Conservation (phyloP, 1,140 invertebrate genomes). For the Hermetia illucens region DNA sequence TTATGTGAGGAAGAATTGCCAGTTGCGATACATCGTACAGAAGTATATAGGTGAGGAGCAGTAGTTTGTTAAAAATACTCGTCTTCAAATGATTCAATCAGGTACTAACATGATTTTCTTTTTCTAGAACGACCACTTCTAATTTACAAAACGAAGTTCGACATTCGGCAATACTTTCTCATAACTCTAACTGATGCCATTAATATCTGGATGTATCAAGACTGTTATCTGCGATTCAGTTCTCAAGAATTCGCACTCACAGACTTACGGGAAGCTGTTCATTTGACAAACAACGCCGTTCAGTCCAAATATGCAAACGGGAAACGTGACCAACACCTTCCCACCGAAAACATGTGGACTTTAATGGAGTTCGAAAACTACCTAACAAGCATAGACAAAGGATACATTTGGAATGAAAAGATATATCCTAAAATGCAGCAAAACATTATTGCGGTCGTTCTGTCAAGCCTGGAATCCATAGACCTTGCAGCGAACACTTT, state of each 20-base stretch:
- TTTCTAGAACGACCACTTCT: constrained; percentile 56
- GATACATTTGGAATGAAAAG: constrained; percentile 39
- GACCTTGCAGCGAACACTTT: constrained; percentile 59
- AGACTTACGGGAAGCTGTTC: constrained; percentile 71
- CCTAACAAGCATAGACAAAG: constrained; percentile 33
- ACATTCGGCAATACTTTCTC: constrained; percentile 74
- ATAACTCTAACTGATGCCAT: constrained; percentile 60
- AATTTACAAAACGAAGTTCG: constrained; percentile 74
- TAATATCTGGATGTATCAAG: constrained; percentile 73
- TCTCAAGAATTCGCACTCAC: constrained; percentile 65
- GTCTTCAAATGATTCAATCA: not conserved
- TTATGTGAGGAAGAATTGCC: not conserved
- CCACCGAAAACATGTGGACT: constrained; percentile 69
- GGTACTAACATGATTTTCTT: constrained; percentile 9
- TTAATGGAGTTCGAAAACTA: constrained; percentile 53
- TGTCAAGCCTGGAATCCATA: constrained; percentile 47
- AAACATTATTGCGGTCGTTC: constrained; percentile 57
- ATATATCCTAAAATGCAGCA: constrained; percentile 76
- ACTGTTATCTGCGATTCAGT: constrained; percentile 73
- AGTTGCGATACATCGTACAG: constrained; percentile 60
- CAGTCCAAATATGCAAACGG: constrained; percentile 64
- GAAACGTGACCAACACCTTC: constrained; percentile 44
- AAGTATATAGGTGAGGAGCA: constrained; percentile 81
- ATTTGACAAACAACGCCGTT: constrained; percentile 77
- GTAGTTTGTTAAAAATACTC: not conserved